phyloP scores from a whole-genome alignment of 2,797 vertebrate genomes.

The Smutsia gigantea region DNA sequence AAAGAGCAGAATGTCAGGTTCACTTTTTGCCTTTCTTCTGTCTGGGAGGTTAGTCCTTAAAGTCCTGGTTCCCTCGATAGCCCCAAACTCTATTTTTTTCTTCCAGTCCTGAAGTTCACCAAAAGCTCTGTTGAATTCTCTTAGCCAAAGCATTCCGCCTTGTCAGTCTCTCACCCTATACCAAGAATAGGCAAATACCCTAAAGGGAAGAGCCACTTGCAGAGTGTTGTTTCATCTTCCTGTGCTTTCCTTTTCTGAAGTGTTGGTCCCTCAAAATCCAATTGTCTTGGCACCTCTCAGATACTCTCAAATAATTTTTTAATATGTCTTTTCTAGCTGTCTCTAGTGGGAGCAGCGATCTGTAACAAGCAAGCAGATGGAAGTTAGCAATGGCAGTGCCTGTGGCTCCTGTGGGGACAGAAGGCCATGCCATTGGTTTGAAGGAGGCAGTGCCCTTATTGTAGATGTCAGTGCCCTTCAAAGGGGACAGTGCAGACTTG shows the following conservation, averaged over 20 bases:
- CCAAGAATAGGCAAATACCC: background rate
- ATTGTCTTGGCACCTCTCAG: background rate
- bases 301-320: background rate
- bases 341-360: background rate
- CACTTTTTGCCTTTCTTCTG: background rate
- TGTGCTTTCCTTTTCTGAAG: background rate
- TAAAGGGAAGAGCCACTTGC: background rate
- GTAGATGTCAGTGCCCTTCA: background rate
- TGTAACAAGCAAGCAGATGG: background rate
- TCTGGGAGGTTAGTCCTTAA: background rate
- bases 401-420: background rate
- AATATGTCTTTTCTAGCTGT: background rate
- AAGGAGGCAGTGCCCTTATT: background rate
- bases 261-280: background rate
- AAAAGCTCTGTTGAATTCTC: background rate
- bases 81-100: background rate
- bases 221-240: background rate
- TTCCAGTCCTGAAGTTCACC: background rate
- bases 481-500: background rate
- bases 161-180: background rate
- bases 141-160: background rate
- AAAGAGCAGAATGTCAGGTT: background rate
- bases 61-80: background rate
- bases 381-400: background rate
- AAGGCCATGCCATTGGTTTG: background rate